Conservation (phyloP, 2,113 vertebrate species). For the Oreochromis tanganicae region DNA sequence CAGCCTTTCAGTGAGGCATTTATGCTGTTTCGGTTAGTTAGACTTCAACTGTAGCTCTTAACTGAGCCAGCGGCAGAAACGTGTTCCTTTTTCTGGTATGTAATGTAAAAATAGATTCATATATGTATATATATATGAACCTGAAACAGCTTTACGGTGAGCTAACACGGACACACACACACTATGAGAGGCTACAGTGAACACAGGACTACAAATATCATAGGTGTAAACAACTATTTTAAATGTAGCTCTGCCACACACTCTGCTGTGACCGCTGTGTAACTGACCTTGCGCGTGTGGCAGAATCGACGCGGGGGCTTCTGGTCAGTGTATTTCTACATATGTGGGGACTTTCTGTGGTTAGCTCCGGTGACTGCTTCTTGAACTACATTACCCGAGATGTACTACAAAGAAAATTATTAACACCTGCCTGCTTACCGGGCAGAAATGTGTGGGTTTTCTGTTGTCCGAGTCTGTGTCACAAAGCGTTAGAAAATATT, state of each 20-base stretch:
- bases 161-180: background rate
- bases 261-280: background rate
- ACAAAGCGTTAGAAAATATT: background rate
- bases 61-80: background rate
- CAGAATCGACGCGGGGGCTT: background rate
- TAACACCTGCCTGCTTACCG: background rate
- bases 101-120: background rate
- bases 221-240: rapidly evolving
- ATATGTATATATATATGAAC: background rate
- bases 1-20: background rate
- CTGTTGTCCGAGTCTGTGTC: background rate
- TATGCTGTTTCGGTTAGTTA: rapidly evolving
- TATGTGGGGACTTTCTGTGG: rapidly evolving
- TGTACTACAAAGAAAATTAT: background rate
- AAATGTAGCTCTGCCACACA: background rate
- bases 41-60: background rate
- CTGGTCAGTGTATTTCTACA: slow-evolving; percentile 37
- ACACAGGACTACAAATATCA: background rate
- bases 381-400: slow-evolving; percentile 46
- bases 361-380: rapidly evolving
- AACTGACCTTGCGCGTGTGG: slow-evolving; percentile 39
- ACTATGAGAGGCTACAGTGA: background rate
- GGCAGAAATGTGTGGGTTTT: rapidly evolving
- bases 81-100: background rate
- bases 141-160: background rate